A percentile compares a stretch with the other conserved stretches of the same genome.
Conservation (phyloP, 2,797 vertebrate genomes). For the Bucorvus abyssinicus region DNA sequence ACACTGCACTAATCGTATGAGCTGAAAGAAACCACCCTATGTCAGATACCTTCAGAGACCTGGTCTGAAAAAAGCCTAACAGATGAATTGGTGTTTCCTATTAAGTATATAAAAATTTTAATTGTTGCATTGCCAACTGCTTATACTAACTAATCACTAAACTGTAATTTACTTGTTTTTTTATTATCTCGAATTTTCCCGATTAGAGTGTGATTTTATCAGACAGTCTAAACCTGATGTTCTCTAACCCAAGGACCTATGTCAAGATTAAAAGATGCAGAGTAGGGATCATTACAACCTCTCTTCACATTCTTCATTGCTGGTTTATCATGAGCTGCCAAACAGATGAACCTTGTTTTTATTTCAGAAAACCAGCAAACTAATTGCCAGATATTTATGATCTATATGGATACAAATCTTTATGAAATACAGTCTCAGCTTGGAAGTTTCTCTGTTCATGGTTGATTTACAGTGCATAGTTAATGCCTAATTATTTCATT, state of each 20-base stretch:
- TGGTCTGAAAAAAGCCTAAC: not conserved
- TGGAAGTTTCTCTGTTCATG: conserved; percentile 1
- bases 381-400: conserved; percentile 16
- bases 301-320: not conserved
- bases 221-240: not conserved
- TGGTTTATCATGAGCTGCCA: not conserved
- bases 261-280: not conserved
- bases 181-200: not conserved
- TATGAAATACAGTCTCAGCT: not conserved
- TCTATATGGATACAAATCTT: not conserved
- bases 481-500: conserved; percentile 54
- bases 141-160: not conserved
- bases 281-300: not conserved
- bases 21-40: not conserved
- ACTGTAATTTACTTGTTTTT: not conserved
- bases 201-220: not conserved
- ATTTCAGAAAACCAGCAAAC: conserved; percentile 2
- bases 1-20: not conserved
- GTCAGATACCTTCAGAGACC: not conserved
- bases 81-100: not conserved
- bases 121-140: not conserved
- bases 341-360: not conserved
- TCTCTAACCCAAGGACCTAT: not conserved
- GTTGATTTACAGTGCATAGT: conserved; percentile 8
- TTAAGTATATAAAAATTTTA: not conserved